Evolutionary conservation across 1,140 invertebrate genomes (phyloP).

Genomic region (Ips typographus): DNA sequence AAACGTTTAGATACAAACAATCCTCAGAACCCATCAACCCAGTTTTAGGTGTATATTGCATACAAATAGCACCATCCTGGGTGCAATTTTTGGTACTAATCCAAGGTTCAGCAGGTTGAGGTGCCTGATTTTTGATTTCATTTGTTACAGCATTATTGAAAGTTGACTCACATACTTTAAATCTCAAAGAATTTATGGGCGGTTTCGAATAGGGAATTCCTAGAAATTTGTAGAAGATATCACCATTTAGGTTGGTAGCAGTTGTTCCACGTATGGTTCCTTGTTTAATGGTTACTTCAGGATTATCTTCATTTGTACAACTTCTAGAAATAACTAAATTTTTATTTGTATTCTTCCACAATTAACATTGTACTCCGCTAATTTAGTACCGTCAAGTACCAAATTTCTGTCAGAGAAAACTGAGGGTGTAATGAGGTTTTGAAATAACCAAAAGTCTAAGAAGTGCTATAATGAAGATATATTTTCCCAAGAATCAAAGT

Average conservation of each 20-base stretch:
- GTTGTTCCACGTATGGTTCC: conserved; percentile 11
- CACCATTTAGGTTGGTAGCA: conserved; percentile 9
- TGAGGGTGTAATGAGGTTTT: too few relatives aligned
- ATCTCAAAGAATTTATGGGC: conserved; percentile 28
- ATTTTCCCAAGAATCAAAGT: too few relatives aligned
- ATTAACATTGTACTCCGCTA: too few relatives aligned
- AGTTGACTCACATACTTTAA: conserved; percentile 21
- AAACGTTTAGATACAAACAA: conserved; percentile 80
- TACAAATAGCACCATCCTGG: conserved; percentile 53
- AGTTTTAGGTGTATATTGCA: conserved; percentile 32
- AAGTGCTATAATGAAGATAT: too few relatives aligned
- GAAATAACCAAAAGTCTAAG: too few relatives aligned
- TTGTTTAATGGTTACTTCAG: conserved; percentile 5
- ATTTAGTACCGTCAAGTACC: too few relatives aligned
- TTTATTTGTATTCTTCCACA: too few relatives aligned
- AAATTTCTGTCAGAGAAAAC: too few relatives aligned
- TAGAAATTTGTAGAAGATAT: conserved; percentile 18
- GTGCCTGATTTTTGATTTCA: conserved; percentile 52
- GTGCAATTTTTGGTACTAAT: conserved; percentile 56
- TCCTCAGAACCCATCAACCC: conserved; percentile 64
- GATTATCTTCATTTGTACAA: too few relatives aligned
- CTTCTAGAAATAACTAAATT: too few relatives aligned
- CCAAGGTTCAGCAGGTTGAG: conserved; percentile 58
- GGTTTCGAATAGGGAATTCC: conserved; percentile 29
- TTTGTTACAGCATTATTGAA: background rate